Evolutionary conservation across 2,888 invertebrate species (phyloP), one percentile per base, ranked within the genome.

Genomic region (Acanthococcus lagerstroemiae): DNA sequence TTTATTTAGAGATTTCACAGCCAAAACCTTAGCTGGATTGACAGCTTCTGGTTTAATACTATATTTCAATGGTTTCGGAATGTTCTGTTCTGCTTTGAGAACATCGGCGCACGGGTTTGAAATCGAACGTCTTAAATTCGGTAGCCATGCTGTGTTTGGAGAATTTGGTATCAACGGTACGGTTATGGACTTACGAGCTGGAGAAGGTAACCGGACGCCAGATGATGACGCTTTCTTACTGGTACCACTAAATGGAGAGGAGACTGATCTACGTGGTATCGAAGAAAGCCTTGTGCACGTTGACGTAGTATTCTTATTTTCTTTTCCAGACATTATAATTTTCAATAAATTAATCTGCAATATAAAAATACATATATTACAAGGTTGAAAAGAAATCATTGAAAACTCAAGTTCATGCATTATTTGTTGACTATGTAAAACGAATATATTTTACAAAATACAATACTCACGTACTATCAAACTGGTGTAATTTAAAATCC

Each of bases 101-200:
- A 52, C 22, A 22, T 15, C 12, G 19, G 30, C 17, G n/a, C n/a
- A n/a, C 4, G 22, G 52, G 19, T 44, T 63, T 2, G 50, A 37
- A 30, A 63, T 52, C 17, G 63, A 63, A 7, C 30, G 21, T 37
- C 63, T 27, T 5, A 54, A 25, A 22, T 63, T 52, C 22, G 63
- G 50, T 37, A 30, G 37, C 12, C 12, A 37, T 6, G 61, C 12
- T 21, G 52, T 30, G 24, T 25, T 27, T 4, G 52, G 52, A 24
- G 63, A 30, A 30, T 27, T 37, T 6, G 63, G 17, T n/a, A 63
- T 63, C 12, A 63, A 24, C 9, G 63, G 63, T 52, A 63, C 52
- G 15, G 63, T 52, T 37, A 63, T 63, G 9, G 63, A 63, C 50
- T 37, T 63, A 63, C 63, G 63, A 37, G 63, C 63, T 2, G 63